Evolutionary conservation across 2,888 invertebrate genomes (phyloP), one percentile per base, ranked within the genome.

Genomic region (Synergus laeviventris): DNA sequence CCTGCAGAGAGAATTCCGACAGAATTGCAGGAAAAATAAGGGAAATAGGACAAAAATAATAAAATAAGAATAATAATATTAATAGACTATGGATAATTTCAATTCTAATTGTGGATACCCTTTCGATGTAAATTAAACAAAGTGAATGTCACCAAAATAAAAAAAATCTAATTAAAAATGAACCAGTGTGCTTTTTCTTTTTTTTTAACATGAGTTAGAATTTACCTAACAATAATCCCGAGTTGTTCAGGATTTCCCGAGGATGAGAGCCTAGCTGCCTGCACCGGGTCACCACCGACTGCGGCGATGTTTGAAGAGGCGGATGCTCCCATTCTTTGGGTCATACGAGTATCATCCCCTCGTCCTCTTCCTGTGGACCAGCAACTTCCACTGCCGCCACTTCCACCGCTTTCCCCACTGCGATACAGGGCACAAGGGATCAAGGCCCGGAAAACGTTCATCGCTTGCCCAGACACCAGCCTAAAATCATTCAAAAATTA

Each of bases 361-460:
- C 86, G 87, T 86, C 87, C 87, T 86, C 88, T 88, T 84, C 87
- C 86, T 77, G 86, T 84, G 81, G 88, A 89, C 90, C 90, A 90
- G 84, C 89, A 90, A 86, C 87, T 84, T 18, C 84, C 84, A 76
- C 84, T 83, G 78, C 80, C 84, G 77, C 78, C 81, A 78, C 82
- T 83, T 77, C 81, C 81, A 31, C 82, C 82, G 85, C 86, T 90
- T 82, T 89, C 87, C 79, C 88, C 89, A 87, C 92, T 92, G 91
- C 92, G 92, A 91, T 93, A 92, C 91, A 92, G 91, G 89, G 92
- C 93, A 92, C 93, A 93, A 88, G 93, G 93, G 86, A 93, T 92
- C 84, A 93, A 88, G 86, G 92, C 92, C 89, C 92, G 92, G 89
- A 93, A 92, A 90, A 93, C 91, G 91, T 93, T 93, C 93, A 93